A percentile compares a stretch with the other conserved stretches of the same genome.
Conservation (phyloP, 2,888 invertebrate species). For the Apoderus coryli region DNA sequence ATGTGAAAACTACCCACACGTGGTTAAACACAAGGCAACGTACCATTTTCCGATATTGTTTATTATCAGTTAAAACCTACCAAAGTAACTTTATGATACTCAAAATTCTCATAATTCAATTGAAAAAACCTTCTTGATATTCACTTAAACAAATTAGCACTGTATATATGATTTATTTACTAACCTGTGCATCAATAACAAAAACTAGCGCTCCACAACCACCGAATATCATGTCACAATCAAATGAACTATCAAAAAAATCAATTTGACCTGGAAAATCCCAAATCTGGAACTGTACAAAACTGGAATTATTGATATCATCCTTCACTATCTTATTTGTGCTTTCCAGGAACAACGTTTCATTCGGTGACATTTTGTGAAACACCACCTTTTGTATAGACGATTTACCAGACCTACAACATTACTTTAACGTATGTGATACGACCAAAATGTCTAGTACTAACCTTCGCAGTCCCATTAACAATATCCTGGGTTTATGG, state of each 20-base stretch:
- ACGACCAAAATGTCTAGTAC: too few relatives aligned
- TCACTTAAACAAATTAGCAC: too few relatives aligned
- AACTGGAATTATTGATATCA: slow-evolving; percentile 91
- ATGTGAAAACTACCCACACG: too few relatives aligned
- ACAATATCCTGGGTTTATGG: slow-evolving; percentile 81
- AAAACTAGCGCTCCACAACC: slow-evolving; percentile 96
- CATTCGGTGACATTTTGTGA: slow-evolving; percentile 99
- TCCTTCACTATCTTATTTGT: slow-evolving; percentile 98
- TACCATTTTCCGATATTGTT: too few relatives aligned
- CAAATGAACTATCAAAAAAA: slow-evolving; percentile 91
- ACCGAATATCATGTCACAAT: slow-evolving; percentile 91
- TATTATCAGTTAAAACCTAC: too few relatives aligned
- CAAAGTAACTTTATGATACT: too few relatives aligned
- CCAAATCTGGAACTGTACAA: slow-evolving; percentile 99
- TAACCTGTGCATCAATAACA: slow-evolving; percentile 92
- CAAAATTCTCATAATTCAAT: too few relatives aligned
- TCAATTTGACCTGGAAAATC: slow-evolving; percentile 99
- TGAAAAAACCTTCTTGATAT: too few relatives aligned
- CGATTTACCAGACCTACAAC: slow-evolving; percentile 89
- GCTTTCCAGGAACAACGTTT: slow-evolving; percentile 94
- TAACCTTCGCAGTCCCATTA: slow-evolving; percentile 88
- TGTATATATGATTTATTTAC: too few relatives aligned
- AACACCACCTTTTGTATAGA: slow-evolving; percentile 99
- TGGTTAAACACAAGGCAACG: too few relatives aligned
- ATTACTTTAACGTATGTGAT: too few relatives aligned